Base-by-base conservation (phyloP, 35 echinoderm and acorn worm genomes). In the Patiria miniata region DNA sequence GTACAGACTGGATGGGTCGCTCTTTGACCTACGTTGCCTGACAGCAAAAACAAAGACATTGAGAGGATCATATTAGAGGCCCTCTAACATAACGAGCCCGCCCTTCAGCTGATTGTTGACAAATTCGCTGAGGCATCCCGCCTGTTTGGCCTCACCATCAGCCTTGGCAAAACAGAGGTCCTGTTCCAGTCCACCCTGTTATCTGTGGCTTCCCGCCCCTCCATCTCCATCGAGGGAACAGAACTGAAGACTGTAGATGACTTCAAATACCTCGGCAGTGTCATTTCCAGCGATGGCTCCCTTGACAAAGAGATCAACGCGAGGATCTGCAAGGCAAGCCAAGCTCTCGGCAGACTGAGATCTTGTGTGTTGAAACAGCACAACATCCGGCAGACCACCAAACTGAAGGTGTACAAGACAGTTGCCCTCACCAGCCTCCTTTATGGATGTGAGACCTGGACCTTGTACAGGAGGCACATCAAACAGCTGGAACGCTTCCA, bases 301-400 rank as follows among this genome's bases (percentile, higher is more conserved):
- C 79, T 85, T 59, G 83, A 91, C 89, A 85, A 79, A 55, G 84
- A 92, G 37, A 83, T 92, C 26, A n/a, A n/a, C n/a, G n/a, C n/a
- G n/a, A n/a, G 84, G 22, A n/a, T 91, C 1, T 33, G 36, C 36
- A 90, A 86, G 78, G 83, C 61, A 80, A 87, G 36, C 40, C 77
- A 38, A 44, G 76, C 83, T 6, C 68, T 92, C 21, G 90, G 78
- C 32, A 33, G 91, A 40, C 86, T 88, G 34, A 36, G 38, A 15
- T 37, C 69, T 21, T 32, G 79, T 9, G 79, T 93, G 7, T 88
- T 78, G 86, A 51, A 40, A 5, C 81, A 89, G 40, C 59, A 88
- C 17, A 36, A 88, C 57, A 36, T 77, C 2, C 77, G 59, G 40
- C 79, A 32, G 40, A 36, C 21, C 10, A 81, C 90, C 18, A 88